Evolutionary conservation across 2,113 vertebrate species (phyloP), one percentile per base, ranked within the genome.

Genomic region (Brachyhypopomus occidentalis): DNA sequence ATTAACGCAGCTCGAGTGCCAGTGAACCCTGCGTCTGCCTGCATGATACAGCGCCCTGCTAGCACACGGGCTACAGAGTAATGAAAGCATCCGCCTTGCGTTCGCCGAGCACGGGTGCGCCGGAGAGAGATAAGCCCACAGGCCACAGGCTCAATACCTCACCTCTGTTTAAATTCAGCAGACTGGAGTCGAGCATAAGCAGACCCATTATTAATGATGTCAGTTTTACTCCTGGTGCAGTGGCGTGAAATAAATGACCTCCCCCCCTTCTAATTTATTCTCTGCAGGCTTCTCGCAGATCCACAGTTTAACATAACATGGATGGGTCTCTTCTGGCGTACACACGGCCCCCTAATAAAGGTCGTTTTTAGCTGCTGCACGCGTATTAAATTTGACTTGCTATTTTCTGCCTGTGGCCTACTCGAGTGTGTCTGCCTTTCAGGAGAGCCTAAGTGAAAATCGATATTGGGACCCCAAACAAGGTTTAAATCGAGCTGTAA

Each of bases 311-410:
- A 84, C 85, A 84, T 75, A 83, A 85, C 84, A 71, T 79, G 80
- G 77, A 84, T 77, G 71, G 82, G 77, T 87, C 80, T 83, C 66
- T 80, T 36, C 56, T 20, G 78, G 77, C 77, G 84, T 85, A 84
- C 75, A 81, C 82, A 81, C 63, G 72, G 73, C 58, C 72, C 76
- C 83, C 67, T 88, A 83, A 88, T 88, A 88, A 89, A 85, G 84
- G 86, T 84, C 85, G 87, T 84, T 87, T 84, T 87, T 82, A 89
- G 86, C 84, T 82, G 76, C 82, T 72, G 85, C 78, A 83, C 75
- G 77, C 76, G 77, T 82, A 85, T 86, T 84, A 85, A 89, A 86
- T 85, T 85, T 85, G 85, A 86, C 85, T 85, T 81, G 71, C 86
- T 80, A 86, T 89, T 86, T 86, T 87, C 76, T 22, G 58, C 70